Evolutionary conservation across 2,797 vertebrate genomes (phyloP).

Genomic region (Pseudochaenichthys georgianus): DNA sequence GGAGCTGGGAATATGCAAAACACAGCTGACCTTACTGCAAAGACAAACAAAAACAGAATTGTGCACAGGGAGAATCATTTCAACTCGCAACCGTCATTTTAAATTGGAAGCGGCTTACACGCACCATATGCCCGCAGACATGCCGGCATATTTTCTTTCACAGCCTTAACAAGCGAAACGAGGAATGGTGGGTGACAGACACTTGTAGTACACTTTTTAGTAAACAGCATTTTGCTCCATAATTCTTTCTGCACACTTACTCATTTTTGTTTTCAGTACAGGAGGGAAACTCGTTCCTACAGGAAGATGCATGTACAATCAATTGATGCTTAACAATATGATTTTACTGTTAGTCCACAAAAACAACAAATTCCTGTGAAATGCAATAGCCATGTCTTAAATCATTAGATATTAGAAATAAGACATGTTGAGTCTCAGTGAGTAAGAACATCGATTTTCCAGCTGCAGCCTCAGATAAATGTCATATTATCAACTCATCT

Average conservation of each 20-base stretch:
- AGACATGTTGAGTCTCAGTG: background rate
- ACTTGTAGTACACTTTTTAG: background rate
- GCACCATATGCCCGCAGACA: slow-evolving; percentile 25
- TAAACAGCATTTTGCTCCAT: slow-evolving; percentile 11
- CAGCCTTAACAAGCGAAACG: slow-evolving; percentile 27
- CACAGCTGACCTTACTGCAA: slow-evolving; percentile 17
- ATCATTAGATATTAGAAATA: no score
- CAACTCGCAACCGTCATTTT: slow-evolving; percentile 7
- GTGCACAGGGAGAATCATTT: slow-evolving; percentile 27
- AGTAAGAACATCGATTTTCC: background rate
- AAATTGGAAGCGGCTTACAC: slow-evolving; percentile 27
- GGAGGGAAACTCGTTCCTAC: background rate
- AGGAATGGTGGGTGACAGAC: slow-evolving; percentile 4
- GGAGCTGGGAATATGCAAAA: background rate
- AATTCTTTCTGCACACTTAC: background rate
- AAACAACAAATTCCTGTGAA: background rate
- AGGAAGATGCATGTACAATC: background rate
- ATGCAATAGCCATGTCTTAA: no score
- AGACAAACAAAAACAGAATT: background rate
- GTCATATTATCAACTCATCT: no score
- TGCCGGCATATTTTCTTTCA: slow-evolving; percentile 23
- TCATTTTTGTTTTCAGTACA: background rate
- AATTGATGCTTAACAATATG: background rate
- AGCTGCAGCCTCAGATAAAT: background rate
- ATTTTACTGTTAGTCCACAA: background rate